Percentiles rank a stretch among this genome's conserved stretches.
Conservation (phyloP, 1,140 invertebrate genomes). For the Leptonema lineaticorne region DNA sequence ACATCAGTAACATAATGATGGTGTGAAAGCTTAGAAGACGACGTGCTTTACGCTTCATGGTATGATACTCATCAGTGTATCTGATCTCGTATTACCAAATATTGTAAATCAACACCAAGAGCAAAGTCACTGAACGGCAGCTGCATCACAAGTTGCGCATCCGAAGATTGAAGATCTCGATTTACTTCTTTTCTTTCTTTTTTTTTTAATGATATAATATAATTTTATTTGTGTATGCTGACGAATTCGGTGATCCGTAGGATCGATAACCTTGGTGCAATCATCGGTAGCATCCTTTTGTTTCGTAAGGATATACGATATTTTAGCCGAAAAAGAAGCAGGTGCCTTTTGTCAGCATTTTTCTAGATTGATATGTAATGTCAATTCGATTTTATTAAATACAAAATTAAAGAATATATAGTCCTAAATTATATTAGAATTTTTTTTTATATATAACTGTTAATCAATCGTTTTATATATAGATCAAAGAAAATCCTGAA, state of each 20-base stretch:
- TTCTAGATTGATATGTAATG: no score
- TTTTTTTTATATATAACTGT: no score
- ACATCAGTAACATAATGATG: conserved; percentile 9
- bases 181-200: not conserved
- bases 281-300: conserved; percentile 34
- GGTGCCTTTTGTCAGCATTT: no score
- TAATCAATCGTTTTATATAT: no score
- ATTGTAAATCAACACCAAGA: conserved; percentile 1
- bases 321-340: conserved; percentile 26
- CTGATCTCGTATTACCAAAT: conserved; percentile 10
- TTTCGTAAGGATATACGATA: conserved; percentile 31
- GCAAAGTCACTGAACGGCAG: not conserved
- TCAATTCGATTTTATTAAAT: no score
- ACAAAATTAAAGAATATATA: no score
- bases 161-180: conserved; percentile 1
- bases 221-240: conserved; percentile 34
- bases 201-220: not conserved
- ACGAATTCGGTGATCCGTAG: conserved; percentile 31
- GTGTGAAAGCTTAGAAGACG: conserved; percentile 1
- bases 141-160: conserved; percentile 1
- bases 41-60: conserved; percentile 16
- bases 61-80: conserved; percentile 12
- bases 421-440: no score
- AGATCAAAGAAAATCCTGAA: no score
- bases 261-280: conserved; percentile 28